Base-by-base conservation (phyloP, 2,797 vertebrate genomes). In the Lepus townsendii region DNA sequence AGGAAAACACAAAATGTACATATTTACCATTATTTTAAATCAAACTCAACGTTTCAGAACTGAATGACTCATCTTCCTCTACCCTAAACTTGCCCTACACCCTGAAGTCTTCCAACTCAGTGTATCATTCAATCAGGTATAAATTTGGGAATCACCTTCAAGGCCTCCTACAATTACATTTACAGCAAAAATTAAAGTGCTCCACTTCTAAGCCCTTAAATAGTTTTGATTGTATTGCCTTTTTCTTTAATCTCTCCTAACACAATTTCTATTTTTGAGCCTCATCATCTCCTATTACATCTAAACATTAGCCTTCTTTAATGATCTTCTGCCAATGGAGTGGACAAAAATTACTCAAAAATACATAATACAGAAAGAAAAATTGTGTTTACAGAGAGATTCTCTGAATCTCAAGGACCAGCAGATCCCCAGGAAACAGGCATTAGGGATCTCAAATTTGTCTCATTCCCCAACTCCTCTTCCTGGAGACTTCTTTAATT, bases 21-120 rank as follows among this genome's bases (percentile, higher is more conserved):
- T 86, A 60, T 82, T 50, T 60, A 66, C 62, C 38, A 68, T 75
- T 82, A 47, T 50, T 89, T 73, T 60, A 86, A 66, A 60, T 91
- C 82, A 90, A 86, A 82, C 17, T 86, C 47, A 93, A 26, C 47
- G 30, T 93, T 54, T 88, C 14, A 77, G 35, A 93, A 72, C n/a
- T 63, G 38, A 78, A 88, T 54, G 12, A 50, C 20, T 76, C 20
- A 76, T 71, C 62, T 75, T 71, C 62, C 9, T 78, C 22, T 14
- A 54, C 7, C 6, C 16, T 17, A 75, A 19, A 54, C 38, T 35
- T 72, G 24, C 26, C 27, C 42, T 62, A 13, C 19, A 52, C 12
- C 20, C 42, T 68, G 14, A 26, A 57, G 26, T 38, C 14, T 32
- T 68, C 63, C 71, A 72, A 60, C 11, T 75, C 38, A 66, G 24